Base-by-base conservation (phyloP, 2,888 invertebrate genomes). In the Pollenia labialis region DNA sequence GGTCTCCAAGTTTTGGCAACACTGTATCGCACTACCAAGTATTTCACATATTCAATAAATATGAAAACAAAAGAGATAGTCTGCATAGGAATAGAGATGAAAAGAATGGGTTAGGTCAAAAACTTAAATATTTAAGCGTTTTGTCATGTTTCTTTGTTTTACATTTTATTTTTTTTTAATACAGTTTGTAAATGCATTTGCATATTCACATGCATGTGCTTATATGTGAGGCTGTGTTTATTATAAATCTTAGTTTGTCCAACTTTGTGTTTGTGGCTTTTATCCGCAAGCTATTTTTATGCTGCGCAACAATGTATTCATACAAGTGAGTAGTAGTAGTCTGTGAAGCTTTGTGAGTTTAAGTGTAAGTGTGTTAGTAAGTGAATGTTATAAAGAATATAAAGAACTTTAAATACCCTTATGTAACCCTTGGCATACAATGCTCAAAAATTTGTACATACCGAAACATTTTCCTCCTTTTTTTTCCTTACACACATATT, bases 261-360 rank as follows among this genome's bases (percentile, higher is more conserved):
- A 85, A 85, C 62, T 74, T 79, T 79, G 23, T 79, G 58, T 85
- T 85, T 82, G 82, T 74, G 82, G 85, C 77, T 74, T 82, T 82
- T 77, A 72, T 58, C 85, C 81, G 68, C 84, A 81, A 81, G 76
- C 72, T 77, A 46, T 81, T 81, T 87, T 79, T 56, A 69, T 77
- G 42, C 56, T 48, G 18, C 75, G 60, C 68, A 69, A 69, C 44
- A 75, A 69, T 69, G 42, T 81, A 52, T 44, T 48, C 71, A 46
- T 48, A 58, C 18, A 32, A 6, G 32, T 32, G 32, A 32, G 60
- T 66, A 50, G 60, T 66, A 50, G 14, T 12, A 52, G 58, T 50
- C 18, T 66, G 42, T 81, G 14, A 48, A 52, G 12, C 23, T 69
- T 62, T 62, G 10, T 40, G 56, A 66, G 76, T 56, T 12, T 66